Evolutionary conservation across 2,888 invertebrate species (phyloP).

Genomic region (Aphodius sticticus): DNA sequence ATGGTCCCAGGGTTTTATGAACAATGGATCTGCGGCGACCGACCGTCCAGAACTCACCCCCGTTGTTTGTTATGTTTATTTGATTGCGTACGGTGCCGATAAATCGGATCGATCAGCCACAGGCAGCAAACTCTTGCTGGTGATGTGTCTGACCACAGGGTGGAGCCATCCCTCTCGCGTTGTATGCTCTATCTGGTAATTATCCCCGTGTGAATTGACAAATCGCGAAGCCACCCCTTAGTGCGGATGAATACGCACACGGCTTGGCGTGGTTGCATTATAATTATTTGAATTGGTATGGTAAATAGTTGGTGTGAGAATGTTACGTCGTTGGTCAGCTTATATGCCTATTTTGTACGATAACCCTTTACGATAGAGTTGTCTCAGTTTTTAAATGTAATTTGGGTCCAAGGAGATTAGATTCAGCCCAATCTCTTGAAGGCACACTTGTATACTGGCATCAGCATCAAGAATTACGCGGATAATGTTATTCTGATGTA

Average conservation of each 20-base stretch:
- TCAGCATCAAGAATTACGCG: too few species aligned
- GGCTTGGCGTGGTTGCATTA: slow-evolving; percentile 11
- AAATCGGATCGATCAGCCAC: slow-evolving; percentile 35
- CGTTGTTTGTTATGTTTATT: slow-evolving; percentile 39
- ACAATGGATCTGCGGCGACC: slow-evolving; percentile 32
- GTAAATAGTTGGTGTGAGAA: slow-evolving; percentile 16
- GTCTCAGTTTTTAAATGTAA: too few species aligned
- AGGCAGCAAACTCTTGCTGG: slow-evolving; percentile 27
- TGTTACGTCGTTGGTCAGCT: slow-evolving; percentile 13
- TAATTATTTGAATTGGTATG: slow-evolving; percentile 20
- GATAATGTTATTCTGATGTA: too few species aligned
- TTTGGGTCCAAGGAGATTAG: too few species aligned
- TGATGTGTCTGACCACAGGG: slow-evolving; percentile 32
- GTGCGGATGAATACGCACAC: not conserved
- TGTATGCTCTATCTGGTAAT: slow-evolving; percentile 28
- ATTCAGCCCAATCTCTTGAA: too few species aligned
- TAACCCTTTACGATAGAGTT: too few species aligned
- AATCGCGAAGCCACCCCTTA: slow-evolving; percentile 16
- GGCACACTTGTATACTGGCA: too few species aligned
- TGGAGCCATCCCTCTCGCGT: not conserved
- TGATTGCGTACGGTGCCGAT: slow-evolving; percentile 35
- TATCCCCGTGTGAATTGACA: slow-evolving; percentile 37
- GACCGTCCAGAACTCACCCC: slow-evolving; percentile 27
- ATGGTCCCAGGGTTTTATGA: slow-evolving; percentile 22
- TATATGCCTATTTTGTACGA: not conserved